Evolutionary conservation across 2,113 vertebrate genomes (phyloP).

Genomic region (Mellivora capensis): DNA sequence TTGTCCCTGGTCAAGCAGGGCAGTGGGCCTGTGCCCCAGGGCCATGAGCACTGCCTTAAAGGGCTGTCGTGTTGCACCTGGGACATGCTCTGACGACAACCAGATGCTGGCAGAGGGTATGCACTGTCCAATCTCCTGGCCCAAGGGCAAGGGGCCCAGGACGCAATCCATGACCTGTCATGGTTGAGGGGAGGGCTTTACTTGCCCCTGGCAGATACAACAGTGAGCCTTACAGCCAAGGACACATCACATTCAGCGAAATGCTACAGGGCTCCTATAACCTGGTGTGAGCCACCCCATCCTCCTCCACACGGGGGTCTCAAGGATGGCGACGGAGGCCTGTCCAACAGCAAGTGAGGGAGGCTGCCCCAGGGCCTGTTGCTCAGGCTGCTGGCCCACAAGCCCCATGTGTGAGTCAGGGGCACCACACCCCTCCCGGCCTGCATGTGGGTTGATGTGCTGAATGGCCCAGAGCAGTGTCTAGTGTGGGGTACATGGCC

Average conservation of each 20-base stretch:
- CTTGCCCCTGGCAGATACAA: accelerated
- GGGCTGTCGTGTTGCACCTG: accelerated
- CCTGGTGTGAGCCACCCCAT: accelerated
- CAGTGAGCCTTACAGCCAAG: accelerated
- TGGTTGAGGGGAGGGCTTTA: accelerated
- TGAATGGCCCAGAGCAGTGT: accelerated
- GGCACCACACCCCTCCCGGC: neutral
- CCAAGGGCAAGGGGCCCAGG: neutral
- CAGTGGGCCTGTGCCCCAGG: neutral
- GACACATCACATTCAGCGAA: too few relatives aligned
- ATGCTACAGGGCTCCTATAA: accelerated
- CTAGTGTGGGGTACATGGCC: accelerated
- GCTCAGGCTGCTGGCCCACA: neutral
- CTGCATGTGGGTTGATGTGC: neutral
- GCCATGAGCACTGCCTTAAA: neutral
- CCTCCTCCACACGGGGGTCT: too few relatives aligned
- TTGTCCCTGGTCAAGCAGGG: neutral
- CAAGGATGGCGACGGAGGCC: neutral
- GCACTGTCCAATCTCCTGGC: accelerated
- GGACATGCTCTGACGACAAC: neutral
- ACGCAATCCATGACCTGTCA: accelerated
- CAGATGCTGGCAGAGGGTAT: accelerated
- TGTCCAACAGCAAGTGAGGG: neutral
- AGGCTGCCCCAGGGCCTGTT: neutral
- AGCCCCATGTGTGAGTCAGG: accelerated